Conservation (phyloP, 2,888 invertebrate genomes). For the Tenodera sinensis region DNA sequence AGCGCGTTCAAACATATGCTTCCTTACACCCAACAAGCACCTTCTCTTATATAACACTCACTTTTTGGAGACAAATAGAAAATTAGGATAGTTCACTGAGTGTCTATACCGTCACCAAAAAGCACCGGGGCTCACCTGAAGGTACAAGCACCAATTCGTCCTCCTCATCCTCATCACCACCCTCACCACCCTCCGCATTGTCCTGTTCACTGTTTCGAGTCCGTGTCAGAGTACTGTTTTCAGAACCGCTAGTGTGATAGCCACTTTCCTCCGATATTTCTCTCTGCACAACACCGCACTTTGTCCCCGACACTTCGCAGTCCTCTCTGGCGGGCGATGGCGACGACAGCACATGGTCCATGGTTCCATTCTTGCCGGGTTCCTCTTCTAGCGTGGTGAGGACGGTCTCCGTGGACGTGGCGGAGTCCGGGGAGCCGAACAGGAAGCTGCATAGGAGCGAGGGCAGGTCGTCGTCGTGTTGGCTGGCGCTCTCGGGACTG, state of each 20-base stretch:
- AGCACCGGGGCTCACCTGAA: conserved; percentile 39
- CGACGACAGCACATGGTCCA: conserved; percentile 6
- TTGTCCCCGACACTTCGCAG: not conserved
- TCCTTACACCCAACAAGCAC: no score
- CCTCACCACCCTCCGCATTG: not conserved
- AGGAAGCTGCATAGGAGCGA: conserved; percentile 7
- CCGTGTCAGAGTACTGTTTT: not conserved
- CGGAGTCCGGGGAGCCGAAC: conserved; percentile 14
- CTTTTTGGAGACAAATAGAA: not conserved
- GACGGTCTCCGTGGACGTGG: not conserved
- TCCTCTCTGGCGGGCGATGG: not conserved
- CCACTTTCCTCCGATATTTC: conserved; percentile 6
- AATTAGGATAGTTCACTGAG: no score
- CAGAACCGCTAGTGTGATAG: not conserved
- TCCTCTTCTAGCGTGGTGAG: conserved; percentile 4
- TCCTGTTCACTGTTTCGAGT: not conserved
- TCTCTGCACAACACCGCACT: not conserved
- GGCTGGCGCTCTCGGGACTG: no score
- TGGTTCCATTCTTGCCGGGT: conserved; percentile 7
- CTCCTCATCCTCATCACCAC: conserved; percentile 38
- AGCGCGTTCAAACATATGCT: not conserved
- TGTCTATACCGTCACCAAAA: not conserved
- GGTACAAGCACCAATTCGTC: conserved; percentile 45
- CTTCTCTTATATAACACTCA: not conserved
- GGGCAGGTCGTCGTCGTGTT: not conserved